A percentile compares a stretch with the other conserved stretches of the same genome.
Conservation (phyloP, 2,888 invertebrate species). For the Acheta domesticus region DNA sequence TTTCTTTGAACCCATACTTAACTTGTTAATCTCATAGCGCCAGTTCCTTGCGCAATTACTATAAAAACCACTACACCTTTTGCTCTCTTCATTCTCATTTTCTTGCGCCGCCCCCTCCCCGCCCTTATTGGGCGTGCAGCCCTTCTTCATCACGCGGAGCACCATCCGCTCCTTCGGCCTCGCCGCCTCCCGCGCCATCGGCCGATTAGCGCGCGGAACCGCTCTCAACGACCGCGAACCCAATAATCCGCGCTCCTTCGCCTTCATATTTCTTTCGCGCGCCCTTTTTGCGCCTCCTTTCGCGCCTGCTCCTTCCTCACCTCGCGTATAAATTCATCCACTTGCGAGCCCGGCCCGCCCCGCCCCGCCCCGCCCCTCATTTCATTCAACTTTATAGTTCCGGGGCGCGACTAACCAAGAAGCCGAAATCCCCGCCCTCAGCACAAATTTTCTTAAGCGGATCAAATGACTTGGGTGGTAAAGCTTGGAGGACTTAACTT, state of each 20-base stretch:
- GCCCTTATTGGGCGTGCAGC: too few species aligned
- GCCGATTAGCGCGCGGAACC: background rate
- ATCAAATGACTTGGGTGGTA: constrained; percentile 36
- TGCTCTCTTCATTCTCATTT: too few species aligned
- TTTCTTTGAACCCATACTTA: too few species aligned
- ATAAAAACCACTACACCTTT: too few species aligned
- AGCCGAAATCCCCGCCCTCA: constrained; percentile 27
- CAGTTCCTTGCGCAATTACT: too few species aligned
- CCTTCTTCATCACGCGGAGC: background rate
- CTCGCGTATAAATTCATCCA: background rate
- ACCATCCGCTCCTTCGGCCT: background rate
- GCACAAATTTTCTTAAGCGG: constrained; percentile 38
- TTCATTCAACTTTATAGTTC: constrained; percentile 33
- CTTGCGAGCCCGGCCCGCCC: background rate
- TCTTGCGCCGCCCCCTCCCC: too few species aligned
- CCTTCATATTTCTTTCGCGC: background rate
- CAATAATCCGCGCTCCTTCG: background rate
- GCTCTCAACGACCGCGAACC: background rate
- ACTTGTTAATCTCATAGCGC: too few species aligned
- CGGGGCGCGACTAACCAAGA: constrained; percentile 22
- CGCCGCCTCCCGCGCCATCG: background rate
- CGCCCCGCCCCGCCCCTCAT: constrained; percentile 21
- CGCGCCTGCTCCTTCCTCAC: background rate
- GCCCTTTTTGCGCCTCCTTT: background rate
- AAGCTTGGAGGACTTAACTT: constrained; percentile 34